phyloP scores from a whole-genome alignment of 1,140 invertebrate genomes.

The Gonioctena quinquepunctata region DNA sequence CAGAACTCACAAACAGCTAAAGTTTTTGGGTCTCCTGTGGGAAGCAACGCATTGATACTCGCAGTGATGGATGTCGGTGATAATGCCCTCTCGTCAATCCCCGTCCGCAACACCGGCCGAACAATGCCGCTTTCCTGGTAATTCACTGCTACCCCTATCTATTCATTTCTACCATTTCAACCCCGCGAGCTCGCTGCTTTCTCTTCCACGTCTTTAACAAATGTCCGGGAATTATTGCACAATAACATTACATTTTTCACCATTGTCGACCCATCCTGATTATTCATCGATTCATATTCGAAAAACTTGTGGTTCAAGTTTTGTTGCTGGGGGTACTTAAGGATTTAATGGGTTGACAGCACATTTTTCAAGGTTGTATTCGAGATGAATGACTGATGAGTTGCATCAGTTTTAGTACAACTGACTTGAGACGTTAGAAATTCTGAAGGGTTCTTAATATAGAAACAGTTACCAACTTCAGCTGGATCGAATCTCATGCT shows the following conservation, averaged over 20 bases:
- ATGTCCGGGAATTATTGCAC: constrained; percentile 48
- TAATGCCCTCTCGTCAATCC: constrained; percentile 58
- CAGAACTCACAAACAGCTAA: constrained; percentile 48
- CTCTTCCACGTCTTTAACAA: constrained; percentile 49
- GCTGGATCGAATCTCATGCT: too few species aligned
- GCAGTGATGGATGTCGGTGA: constrained; percentile 56
- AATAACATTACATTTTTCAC: constrained; percentile 47
- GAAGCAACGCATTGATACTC: constrained; percentile 56
- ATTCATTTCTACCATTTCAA: constrained; percentile 45
- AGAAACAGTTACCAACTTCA: too few species aligned
- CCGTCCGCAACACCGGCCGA: constrained; percentile 54
- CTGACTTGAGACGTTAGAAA: too few species aligned
- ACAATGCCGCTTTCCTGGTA: constrained; percentile 53
- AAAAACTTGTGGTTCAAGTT: background rate
- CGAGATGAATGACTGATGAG: background rate
- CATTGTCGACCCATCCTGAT: constrained; percentile 21
- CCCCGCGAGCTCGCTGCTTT: constrained; percentile 22
- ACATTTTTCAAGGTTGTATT: background rate
- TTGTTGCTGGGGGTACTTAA: constrained; percentile 4
- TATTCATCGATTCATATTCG: constrained; percentile 34
- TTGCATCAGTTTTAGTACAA: too few species aligned
- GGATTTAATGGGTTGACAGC: constrained; percentile 9
- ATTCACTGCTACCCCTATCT: constrained; percentile 53
- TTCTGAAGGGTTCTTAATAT: too few species aligned
- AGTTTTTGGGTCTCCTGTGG: constrained; percentile 56